Base-by-base conservation (phyloP, 2,797 vertebrate species). In the Lateolabrax maculatus region DNA sequence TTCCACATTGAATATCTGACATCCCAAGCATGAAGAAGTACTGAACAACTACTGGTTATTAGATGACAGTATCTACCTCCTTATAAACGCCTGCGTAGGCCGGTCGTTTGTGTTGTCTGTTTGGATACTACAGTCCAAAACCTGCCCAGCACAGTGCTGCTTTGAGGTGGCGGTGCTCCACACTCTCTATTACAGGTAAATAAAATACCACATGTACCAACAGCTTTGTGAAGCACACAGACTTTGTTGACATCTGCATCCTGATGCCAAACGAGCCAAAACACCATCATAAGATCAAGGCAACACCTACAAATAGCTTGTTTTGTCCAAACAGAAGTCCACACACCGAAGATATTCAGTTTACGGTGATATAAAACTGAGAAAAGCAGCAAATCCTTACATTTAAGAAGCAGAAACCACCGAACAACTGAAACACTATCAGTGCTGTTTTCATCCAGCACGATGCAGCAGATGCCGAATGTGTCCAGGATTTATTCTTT, bases 401-500 rank as follows among this genome's bases (percentile, higher is more conserved):
- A 6, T 46, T 46, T 21, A 63, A 31, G 3, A 46, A 46, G 18
- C 61, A 46, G 27, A 63, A n/a, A n/a, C n/a, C n/a, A n/a, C n/a
- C n/a, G n/a, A n/a, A n/a, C n/a, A n/a, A n/a, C n/a, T n/a, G n/a
- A n/a, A 31, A 29, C 31, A 34, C 31, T 34, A 34, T 43, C 41
- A 43, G 2, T 16, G 5, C 41, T 16, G 41, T n/a, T 39, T 48
- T 65, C 41, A 29, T 3, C 7, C 55, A 43, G 29, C 1, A 5
- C 44, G 56, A 61, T 16, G 53, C 66, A 55, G 65, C 81, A 66
- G 51, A 61, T 46, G 0, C 37, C 31, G 51, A 44, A 8, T 6
- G 66, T 18, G 49, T 55, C 65, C 58, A 27, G 15, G 16, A 11
- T n/a, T 55, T 46, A 9, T 25, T 39, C 64, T 36, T 16, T 15